A percentile compares a stretch with the other conserved stretches of the same genome.
These are phyloP conservation scores for Pangasius mekongensis DNA, from an alignment of 2,797 vertebrate species.

Conservation along the genomic window DNA sequence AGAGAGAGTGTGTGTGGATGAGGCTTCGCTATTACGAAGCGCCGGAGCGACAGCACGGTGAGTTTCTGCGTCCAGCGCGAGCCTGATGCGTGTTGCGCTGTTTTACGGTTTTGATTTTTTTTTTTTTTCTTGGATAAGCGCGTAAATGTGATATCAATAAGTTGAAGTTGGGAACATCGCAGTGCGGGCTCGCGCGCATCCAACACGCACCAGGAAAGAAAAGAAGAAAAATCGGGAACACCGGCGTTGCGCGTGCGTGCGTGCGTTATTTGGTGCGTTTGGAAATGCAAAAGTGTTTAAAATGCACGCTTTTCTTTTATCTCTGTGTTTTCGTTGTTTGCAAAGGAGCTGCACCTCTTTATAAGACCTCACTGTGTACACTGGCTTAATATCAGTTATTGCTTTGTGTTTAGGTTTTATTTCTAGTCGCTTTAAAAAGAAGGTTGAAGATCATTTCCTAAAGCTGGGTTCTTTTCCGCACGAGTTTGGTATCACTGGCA, in stretches of 20 bases:
- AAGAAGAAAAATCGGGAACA: not conserved
- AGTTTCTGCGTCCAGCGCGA: constrained; percentile 17
- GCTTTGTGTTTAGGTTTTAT: not conserved
- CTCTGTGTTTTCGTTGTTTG: too few species aligned
- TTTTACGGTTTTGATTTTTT: too few species aligned
- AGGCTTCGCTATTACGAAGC: constrained; percentile 12
- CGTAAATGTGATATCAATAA: not conserved
- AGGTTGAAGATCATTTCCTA: not conserved
- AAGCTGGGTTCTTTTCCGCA: not conserved
- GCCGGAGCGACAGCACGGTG: constrained; percentile 8
- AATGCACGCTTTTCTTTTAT: too few species aligned
- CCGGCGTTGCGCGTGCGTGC: not conserved
- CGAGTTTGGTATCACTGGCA: not conserved
- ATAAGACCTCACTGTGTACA: not conserved
- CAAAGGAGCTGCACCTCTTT: not conserved
- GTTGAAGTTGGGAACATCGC: not conserved
- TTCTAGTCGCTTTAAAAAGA: not conserved
- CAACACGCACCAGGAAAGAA: not conserved
- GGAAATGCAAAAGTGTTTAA: not conserved
- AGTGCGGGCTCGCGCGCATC: constrained; percentile 22
- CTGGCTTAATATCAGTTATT: not conserved
- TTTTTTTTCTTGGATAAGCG: not conserved
- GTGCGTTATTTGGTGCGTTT: not conserved
- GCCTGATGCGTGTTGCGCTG: not conserved
- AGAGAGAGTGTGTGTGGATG: not conserved